Conservation (phyloP, 2,797 vertebrate genomes). For the Hapalemur alaotrensis region DNA sequence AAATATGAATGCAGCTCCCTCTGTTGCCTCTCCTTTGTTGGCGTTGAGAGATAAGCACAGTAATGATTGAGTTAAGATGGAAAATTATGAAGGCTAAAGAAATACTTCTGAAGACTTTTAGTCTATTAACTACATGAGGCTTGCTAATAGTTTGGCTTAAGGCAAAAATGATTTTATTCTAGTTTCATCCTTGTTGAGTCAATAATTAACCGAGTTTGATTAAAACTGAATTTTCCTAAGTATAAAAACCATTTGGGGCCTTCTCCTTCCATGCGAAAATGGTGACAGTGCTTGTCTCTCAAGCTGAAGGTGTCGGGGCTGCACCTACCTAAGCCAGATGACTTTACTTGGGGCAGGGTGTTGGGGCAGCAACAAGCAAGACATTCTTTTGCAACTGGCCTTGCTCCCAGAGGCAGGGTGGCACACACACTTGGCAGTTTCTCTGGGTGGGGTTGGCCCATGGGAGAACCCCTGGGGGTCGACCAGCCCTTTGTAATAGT, state of each 20-base stretch:
- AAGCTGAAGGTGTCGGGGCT: not conserved
- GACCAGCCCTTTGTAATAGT: not conserved
- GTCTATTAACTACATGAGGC: conserved; percentile 75
- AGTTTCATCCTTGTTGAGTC: conserved; percentile 81
- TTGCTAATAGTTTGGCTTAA: conserved; percentile 82
- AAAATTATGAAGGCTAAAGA: conserved; percentile 58
- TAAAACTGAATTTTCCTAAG: conserved; percentile 69
- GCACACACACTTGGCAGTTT: accelerated
- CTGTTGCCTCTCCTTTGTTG: not conserved
- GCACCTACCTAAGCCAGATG: accelerated
- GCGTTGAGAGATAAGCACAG: conserved; percentile 32
- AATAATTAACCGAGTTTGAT: conserved; percentile 82
- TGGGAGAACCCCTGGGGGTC: not conserved
- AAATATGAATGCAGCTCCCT: not conserved
- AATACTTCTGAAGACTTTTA: conserved; percentile 77
- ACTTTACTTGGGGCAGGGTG: no score
- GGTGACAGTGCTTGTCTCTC: not conserved
- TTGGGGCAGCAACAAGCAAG: accelerated
- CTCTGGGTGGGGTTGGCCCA: not conserved
- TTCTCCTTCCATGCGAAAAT: not conserved
- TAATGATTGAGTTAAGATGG: conserved; percentile 65
- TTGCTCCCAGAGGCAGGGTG: accelerated
- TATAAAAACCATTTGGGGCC: conserved; percentile 57
- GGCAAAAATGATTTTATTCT: conserved; percentile 80
- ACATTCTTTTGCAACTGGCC: accelerated